Conservation (phyloP, 2,113 vertebrate genomes). For the Passer montanus region DNA sequence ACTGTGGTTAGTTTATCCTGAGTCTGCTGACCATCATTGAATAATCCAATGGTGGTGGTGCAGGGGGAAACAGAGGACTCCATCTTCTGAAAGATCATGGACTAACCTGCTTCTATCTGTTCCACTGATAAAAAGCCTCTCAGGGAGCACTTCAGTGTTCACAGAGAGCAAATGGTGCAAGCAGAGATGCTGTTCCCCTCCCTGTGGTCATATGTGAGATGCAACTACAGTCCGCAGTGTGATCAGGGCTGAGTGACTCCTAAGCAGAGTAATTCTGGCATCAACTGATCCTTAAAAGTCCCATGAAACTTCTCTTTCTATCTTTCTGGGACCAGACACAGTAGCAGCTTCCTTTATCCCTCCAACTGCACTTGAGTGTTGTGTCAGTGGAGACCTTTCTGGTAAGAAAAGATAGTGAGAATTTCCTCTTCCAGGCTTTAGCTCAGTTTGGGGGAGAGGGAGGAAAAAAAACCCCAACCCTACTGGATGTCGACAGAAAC, state of each 20-base stretch:
- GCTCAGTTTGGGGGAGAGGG: neutral
- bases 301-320: neutral
- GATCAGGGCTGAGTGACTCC: neutral
- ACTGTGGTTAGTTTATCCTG: rapidly evolving
- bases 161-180: neutral
- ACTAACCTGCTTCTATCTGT: neutral
- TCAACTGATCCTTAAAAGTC: neutral
- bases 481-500: neutral
- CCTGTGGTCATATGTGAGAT: neutral
- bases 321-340: neutral
- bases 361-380: neutral
- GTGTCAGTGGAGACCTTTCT: neutral
- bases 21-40: neutral
- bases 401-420: neutral
- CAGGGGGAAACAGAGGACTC: neutral
- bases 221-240: rapidly evolving
- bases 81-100: neutral
- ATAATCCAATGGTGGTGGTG: neutral
- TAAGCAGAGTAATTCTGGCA: neutral
- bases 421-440: neutral
- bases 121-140: neutral
- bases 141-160: neutral
- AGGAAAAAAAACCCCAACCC: neutral
- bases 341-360: neutral
- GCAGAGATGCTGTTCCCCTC: neutral